These are phyloP conservation scores for Pampus argenteus DNA, from an alignment of 2,797 vertebrate genomes.

Conservation along the genomic window DNA sequence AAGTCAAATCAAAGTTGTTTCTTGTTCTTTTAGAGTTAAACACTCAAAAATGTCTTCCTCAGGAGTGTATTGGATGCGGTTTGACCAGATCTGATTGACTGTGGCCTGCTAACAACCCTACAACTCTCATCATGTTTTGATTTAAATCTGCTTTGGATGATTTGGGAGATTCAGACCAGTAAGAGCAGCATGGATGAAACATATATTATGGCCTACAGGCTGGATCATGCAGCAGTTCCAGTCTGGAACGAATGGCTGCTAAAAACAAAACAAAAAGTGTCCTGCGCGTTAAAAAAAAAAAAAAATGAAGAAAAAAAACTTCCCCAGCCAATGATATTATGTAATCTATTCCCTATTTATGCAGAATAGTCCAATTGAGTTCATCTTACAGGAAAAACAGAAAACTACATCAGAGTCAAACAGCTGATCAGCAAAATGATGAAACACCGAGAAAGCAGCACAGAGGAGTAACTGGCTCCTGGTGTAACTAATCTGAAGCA, in stretches of 20 bases:
- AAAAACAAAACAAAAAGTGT: background rate
- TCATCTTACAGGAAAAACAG: conserved; percentile 43
- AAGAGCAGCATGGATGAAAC: background rate
- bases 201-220: background rate
- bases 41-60: background rate
- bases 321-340: conserved; percentile 2
- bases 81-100: conserved; percentile 3
- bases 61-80: background rate
- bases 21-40: background rate
- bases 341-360: conserved; percentile 7
- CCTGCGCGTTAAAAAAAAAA: conserved; percentile 17
- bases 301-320: conserved; percentile 23
- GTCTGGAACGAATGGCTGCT: conserved; percentile 9
- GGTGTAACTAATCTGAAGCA: conserved; percentile 43
- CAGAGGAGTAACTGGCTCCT: conserved; percentile 41
- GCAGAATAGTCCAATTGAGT: conserved; percentile 33
- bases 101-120: background rate
- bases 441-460: conserved; percentile 71
- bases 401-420: conserved; percentile 48
- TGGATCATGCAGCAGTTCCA: background rate
- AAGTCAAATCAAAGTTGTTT: background rate
- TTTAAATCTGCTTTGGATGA: background rate
- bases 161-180: background rate
- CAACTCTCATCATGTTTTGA: background rate
- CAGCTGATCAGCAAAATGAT: conserved; percentile 78